Conservation (phyloP, 2,113 vertebrate genomes). For the Ammospiza nelsoni region DNA sequence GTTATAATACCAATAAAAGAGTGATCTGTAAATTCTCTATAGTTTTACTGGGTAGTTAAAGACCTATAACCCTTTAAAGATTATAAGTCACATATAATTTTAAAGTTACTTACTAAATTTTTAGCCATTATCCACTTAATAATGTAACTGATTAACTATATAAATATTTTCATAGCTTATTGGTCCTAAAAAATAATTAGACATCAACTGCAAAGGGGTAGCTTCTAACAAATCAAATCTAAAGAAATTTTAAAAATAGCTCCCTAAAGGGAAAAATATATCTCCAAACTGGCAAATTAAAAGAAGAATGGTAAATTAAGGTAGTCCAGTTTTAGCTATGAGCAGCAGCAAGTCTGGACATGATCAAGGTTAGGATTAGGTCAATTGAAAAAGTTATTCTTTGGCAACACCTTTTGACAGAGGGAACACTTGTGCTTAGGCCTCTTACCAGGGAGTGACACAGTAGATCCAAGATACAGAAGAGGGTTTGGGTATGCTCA, state of each 20-base stretch:
- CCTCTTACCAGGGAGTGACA: background rate
- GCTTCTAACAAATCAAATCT: background rate
- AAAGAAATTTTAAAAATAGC: background rate
- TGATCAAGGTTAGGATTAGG: background rate
- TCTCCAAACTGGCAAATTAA: background rate
- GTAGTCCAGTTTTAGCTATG: background rate
- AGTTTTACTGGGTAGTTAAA: conserved; percentile 50
- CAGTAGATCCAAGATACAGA: background rate
- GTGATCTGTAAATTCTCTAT: conserved; percentile 46
- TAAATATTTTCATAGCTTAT: background rate
- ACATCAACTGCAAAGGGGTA: background rate
- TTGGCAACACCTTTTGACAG: background rate
- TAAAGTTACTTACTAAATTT: conserved; percentile 45
- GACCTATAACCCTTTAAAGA: conserved; percentile 39
- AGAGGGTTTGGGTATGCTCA: background rate
- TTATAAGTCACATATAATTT: conserved; percentile 44
- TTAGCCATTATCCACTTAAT: conserved; percentile 10
- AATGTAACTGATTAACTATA: conserved; percentile 21
- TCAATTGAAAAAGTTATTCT: background rate
- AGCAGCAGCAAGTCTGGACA: background rate
- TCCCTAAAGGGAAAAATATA: background rate
- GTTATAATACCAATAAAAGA: conserved; percentile 43
- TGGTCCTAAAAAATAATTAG: background rate
- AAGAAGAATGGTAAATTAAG: background rate
- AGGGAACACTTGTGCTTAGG: background rate